Conservation (phyloP, 1,140 invertebrate genomes). For the Triops cancriformis region DNA sequence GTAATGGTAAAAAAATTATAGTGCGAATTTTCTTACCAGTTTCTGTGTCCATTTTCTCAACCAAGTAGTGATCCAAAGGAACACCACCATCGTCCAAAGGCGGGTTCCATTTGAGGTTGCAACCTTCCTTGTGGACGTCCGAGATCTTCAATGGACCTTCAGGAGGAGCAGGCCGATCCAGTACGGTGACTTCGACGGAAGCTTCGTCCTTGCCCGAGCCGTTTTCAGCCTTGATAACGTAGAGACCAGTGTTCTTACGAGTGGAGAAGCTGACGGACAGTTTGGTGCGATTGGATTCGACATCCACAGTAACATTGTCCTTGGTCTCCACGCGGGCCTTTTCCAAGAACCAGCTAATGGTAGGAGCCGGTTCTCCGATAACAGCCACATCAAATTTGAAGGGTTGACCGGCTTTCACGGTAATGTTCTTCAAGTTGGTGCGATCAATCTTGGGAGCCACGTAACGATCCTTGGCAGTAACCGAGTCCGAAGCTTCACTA, state of each 20-base stretch:
- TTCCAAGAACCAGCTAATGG: conserved; percentile 74
- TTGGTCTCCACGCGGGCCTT: conserved; percentile 59
- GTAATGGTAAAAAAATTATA: neutral
- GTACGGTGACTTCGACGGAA: conserved; percentile 73
- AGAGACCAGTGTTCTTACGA: conserved; percentile 72
- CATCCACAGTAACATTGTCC: conserved; percentile 64
- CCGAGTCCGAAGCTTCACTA: conserved; percentile 67
- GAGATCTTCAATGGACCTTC: conserved; percentile 84
- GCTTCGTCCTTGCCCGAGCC: conserved; percentile 83
- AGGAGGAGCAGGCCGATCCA: conserved; percentile 80
- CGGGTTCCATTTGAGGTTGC: conserved; percentile 86
- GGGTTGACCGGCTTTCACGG: conserved; percentile 74
- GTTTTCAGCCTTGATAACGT: conserved; percentile 83
- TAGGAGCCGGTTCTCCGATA: conserved; percentile 77
- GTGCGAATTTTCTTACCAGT: conserved; percentile 46
- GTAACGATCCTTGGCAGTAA: conserved; percentile 76
- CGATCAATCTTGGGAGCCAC: conserved; percentile 86
- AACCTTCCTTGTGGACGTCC: conserved; percentile 88
- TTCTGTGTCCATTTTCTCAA: conserved; percentile 82
- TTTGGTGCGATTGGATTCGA: conserved; percentile 79
- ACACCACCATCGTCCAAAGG: conserved; percentile 83
- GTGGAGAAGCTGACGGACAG: conserved; percentile 62
- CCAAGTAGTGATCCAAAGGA: conserved; percentile 81
- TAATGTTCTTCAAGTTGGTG: conserved; percentile 74
- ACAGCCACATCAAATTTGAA: conserved; percentile 80